These are phyloP conservation scores for Reinhardtius hippoglossoides DNA, from an alignment of 2,113 vertebrate species.

Conservation along the genomic window DNA sequence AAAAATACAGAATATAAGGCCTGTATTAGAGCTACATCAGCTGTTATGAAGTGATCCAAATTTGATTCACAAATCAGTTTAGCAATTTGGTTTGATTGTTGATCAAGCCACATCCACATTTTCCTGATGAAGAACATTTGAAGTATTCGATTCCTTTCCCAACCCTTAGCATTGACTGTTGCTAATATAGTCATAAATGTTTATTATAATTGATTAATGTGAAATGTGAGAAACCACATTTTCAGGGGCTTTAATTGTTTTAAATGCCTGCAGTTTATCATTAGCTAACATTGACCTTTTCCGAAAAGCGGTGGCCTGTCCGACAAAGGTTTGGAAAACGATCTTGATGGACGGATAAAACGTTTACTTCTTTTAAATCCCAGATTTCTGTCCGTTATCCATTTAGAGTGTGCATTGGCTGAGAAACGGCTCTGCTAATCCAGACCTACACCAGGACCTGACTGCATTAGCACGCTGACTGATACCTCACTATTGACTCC, in stretches of 20 bases:
- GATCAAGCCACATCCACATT: no score
- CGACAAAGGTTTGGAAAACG: not conserved
- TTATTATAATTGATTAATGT: no score
- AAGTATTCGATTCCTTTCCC: not conserved
- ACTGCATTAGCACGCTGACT: conserved; percentile 52
- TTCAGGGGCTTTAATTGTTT: no score
- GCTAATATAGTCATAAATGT: not conserved
- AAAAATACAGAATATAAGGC: no score
- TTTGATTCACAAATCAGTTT: no score
- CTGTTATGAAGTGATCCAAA: not conserved
- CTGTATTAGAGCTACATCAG: not conserved
- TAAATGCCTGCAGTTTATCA: not conserved
- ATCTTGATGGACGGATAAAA: not conserved
- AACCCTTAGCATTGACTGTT: not conserved
- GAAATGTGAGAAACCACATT: no score
- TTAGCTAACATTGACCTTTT: no score
- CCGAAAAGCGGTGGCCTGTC: not conserved
- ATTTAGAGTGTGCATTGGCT: not conserved
- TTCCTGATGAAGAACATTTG: no score
- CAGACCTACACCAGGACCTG: conserved; percentile 6
- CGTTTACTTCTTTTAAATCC: not conserved
- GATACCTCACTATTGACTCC: conserved; percentile 54
- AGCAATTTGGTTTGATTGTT: no score
- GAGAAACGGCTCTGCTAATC: conserved; percentile 19
- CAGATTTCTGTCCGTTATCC: not conserved